Base-by-base conservation (phyloP, 1,140 invertebrate species). In the Diorhabda sublineata region DNA sequence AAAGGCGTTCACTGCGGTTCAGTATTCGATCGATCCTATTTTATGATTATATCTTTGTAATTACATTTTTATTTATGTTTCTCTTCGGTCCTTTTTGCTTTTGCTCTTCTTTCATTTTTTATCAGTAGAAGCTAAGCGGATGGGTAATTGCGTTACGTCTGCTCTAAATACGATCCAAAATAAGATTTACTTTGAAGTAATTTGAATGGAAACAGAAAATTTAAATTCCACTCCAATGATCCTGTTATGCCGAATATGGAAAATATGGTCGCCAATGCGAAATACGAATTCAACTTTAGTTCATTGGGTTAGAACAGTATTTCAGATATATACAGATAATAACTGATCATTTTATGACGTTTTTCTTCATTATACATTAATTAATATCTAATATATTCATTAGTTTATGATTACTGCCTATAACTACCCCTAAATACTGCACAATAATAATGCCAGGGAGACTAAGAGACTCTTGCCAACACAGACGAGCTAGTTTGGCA, bases 31-130 rank as follows among this genome's bases (percentile, higher is more conserved):
- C 73, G 75, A 72, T 73, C 68, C 73, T 74, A 72, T 72, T 74
- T 74, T 72, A 72, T 69, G 75, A 76, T 76, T 74, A 73, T 66
- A 74, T 76, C 73, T 73, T 65, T 73, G 71, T 76, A 76, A 76
- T 76, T 76, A 71, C 71, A 74, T 76, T 74, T 74, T 74, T 76
- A 76, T 76, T 76, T 76, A 76, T 76, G 73, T 75, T 61, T 69
- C 67, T 57, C 64, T 68, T 61, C 56, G 26, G 43, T 64, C 58
- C 56, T 45, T 56, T 41, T 67, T 26, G 26, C 26, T 26, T 45
- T 60, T 60, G 42, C 45, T 6, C 42, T 64, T 64, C 26, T 64
- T 43, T 9, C 43, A 8, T 45, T 56, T 58, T 60, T 45, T 45
- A 60, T 61, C 58, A 41, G 43, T 43, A 43, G 26, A 26, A 47